These are phyloP conservation scores for Fistularia commersonii DNA, from an alignment of 2,797 vertebrate genomes.

Conservation along the genomic window DNA sequence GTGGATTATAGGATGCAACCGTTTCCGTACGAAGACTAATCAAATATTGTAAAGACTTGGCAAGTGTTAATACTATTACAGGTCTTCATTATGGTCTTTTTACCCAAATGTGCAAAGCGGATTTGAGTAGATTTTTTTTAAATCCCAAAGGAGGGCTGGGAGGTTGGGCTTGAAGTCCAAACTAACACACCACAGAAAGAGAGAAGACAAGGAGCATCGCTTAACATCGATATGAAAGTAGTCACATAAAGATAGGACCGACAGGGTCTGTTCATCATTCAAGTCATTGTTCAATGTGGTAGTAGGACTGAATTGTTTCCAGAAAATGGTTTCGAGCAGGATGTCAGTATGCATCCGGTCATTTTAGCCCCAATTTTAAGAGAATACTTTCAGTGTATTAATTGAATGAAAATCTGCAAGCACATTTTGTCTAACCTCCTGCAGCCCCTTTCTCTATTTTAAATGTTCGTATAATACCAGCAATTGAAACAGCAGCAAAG, in stretches of 20 bases:
- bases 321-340: constrained; percentile 4
- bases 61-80: too few species aligned
- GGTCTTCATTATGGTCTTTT: too few species aligned
- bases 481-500: constrained; percentile 86
- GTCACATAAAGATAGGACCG: constrained; percentile 9
- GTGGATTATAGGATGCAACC: too few species aligned
- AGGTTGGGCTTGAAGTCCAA: constrained; percentile 3
- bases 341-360: neutral
- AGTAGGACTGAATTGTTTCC: constrained; percentile 5
- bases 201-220: constrained; percentile 1
- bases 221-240: neutral
- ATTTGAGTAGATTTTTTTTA: too few species aligned
- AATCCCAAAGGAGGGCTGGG: constrained; percentile 6
- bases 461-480: constrained; percentile 70
- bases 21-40: too few species aligned
- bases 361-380: constrained; percentile 7
- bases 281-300: neutral
- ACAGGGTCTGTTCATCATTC: constrained; percentile 8
- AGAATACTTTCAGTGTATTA: constrained; percentile 28
- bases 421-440: constrained; percentile 17
- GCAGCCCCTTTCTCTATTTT: constrained; percentile 35
- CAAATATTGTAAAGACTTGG: too few species aligned
- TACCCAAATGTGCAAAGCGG: too few species aligned
- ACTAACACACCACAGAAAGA: constrained; percentile 10
- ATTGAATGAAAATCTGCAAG: constrained; percentile 16